Percentiles rank a stretch among this genome's conserved stretches.
phyloP scores from a whole-genome alignment of 2,797 vertebrate species.

The Hemibagrus guttatus region DNA sequence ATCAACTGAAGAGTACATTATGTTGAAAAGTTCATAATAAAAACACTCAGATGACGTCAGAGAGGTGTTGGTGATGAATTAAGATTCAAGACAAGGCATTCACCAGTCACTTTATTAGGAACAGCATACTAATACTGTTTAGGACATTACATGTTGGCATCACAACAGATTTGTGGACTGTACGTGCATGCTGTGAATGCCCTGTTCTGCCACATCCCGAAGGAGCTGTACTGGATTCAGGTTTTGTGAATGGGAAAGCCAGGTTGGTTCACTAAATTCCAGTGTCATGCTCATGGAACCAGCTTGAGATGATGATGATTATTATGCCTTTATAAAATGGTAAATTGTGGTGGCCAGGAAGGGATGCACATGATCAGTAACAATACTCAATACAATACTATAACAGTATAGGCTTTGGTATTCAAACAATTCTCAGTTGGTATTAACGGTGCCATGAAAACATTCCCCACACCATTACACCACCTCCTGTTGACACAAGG shows the following conservation, averaged over 20 bases:
- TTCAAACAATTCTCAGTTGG: not conserved
- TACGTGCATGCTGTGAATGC: slow-evolving; percentile 40
- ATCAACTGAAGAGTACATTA: slow-evolving; percentile 70
- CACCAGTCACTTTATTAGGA: not conserved
- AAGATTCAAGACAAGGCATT: not conserved
- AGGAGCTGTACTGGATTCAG: not conserved
- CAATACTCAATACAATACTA: not conserved
- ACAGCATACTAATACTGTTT: not conserved
- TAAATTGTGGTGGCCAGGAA: not conserved
- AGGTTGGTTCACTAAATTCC: not conserved
- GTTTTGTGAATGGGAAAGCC: too few relatives aligned
- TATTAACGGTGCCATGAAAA: not conserved
- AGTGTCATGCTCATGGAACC: not conserved
- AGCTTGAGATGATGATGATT: not conserved
- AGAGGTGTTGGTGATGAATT: slow-evolving; percentile 33
- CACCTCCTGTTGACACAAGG: not conserved
- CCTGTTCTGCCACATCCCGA: not conserved
- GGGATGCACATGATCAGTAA: not conserved
- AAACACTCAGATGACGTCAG: slow-evolving; percentile 77
- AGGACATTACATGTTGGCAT: slow-evolving; percentile 41
- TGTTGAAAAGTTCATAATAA: slow-evolving; percentile 81
- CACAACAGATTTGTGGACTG: slow-evolving; percentile 49
- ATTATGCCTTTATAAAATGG: not conserved
- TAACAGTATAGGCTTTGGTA: not conserved
- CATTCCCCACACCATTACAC: not conserved